These are phyloP conservation scores for Panurus biarmicus DNA, from an alignment of 2,113 vertebrate species.

Conservation along the genomic window DNA sequence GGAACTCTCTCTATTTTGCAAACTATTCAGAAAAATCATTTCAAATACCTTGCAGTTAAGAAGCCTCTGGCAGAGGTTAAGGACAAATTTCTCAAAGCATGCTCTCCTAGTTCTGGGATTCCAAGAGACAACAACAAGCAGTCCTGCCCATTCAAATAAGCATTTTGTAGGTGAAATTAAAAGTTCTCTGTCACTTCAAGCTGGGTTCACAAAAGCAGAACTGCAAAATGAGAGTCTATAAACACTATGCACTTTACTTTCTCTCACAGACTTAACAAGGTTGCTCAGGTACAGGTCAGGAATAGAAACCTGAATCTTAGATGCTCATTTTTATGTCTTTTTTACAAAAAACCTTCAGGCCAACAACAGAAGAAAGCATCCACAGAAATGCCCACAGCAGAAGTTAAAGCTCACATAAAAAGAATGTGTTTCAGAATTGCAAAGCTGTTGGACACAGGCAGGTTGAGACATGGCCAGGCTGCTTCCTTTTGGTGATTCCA, in stretches of 20 bases:
- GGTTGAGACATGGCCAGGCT: fast-evolving
- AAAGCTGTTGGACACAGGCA: background rate
- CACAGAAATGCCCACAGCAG: background rate
- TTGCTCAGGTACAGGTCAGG: background rate
- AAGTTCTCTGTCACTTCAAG: background rate
- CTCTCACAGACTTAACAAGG: background rate
- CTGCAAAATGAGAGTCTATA: background rate
- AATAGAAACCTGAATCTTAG: background rate
- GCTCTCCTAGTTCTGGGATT: background rate
- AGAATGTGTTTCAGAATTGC: background rate
- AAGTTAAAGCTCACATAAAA: background rate
- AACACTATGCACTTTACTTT: background rate
- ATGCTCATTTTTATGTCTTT: background rate
- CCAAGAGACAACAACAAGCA: background rate
- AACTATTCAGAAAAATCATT: background rate
- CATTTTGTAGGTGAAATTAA: background rate
- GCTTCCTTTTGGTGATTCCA: background rate
- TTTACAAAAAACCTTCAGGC: background rate
- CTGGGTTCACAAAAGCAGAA: background rate
- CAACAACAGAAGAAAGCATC: background rate
- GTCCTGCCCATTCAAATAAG: background rate
- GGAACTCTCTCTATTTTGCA: background rate
- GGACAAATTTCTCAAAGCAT: background rate
- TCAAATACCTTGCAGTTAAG: background rate
- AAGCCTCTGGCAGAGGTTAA: background rate